These are phyloP conservation scores for Cephus pygmeus DNA, from an alignment of 2,888 invertebrate species.

Conservation along the genomic window DNA sequence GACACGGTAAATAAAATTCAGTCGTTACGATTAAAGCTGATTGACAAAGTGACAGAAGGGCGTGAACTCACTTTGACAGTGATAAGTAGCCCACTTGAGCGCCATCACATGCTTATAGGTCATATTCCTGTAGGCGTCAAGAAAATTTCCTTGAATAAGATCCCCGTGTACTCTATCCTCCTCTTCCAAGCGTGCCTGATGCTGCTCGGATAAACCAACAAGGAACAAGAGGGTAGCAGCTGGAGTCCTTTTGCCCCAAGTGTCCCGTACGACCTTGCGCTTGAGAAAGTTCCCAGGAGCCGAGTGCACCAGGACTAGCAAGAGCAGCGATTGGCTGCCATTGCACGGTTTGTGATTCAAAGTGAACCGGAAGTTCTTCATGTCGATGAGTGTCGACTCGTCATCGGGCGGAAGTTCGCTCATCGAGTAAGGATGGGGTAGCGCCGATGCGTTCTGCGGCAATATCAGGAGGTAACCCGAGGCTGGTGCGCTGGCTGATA, in stretches of 20 bases:
- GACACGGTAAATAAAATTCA: not conserved
- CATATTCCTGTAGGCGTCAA: slow-evolving; percentile 69
- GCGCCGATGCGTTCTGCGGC: slow-evolving; percentile 43
- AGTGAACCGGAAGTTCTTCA: slow-evolving; percentile 73
- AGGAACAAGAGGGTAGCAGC: slow-evolving; percentile 63
- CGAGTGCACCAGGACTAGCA: slow-evolving; percentile 68
- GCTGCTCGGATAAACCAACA: slow-evolving; percentile 58
- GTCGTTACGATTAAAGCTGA: not conserved
- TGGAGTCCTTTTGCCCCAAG: slow-evolving; percentile 64
- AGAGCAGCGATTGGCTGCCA: slow-evolving; percentile 57
- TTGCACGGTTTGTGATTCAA: slow-evolving; percentile 72
- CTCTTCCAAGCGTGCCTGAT: slow-evolving; percentile 56
- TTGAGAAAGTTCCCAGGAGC: slow-evolving; percentile 65
- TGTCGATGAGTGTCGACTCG: slow-evolving; percentile 57
- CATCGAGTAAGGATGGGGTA: slow-evolving; percentile 41
- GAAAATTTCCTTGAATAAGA: slow-evolving; percentile 69
- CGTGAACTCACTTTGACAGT: slow-evolving; percentile 62
- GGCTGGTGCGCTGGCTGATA: slow-evolving; percentile 32
- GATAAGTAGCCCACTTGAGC: slow-evolving; percentile 68
- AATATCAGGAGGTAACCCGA: slow-evolving; percentile 45
- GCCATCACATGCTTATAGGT: slow-evolving; percentile 71
- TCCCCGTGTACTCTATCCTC: slow-evolving; percentile 64
- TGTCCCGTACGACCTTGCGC: slow-evolving; percentile 64
- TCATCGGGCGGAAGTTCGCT: slow-evolving; percentile 55
- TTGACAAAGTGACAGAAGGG: not conserved